phyloP scores from a whole-genome alignment of 2,113 vertebrate genomes.

The Oreochromis aureus region DNA sequence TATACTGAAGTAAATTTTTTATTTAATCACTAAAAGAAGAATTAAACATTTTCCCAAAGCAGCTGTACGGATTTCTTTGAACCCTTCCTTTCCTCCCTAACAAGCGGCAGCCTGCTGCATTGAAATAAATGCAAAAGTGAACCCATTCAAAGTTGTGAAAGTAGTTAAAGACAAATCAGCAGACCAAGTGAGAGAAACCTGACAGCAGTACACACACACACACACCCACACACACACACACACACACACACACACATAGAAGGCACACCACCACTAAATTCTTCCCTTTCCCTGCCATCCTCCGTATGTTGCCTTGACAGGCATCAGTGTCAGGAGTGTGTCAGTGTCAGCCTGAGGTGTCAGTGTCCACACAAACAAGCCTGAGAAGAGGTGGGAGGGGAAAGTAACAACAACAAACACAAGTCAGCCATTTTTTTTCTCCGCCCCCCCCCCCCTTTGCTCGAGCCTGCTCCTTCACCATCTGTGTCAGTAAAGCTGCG shows the following conservation, averaged over 20 bases:
- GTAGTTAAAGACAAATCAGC: constrained; percentile 44
- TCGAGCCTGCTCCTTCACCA: constrained; percentile 56
- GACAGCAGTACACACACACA: constrained; percentile 46
- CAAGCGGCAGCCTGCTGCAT: not conserved
- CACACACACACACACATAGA: not conserved
- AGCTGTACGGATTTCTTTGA: not conserved
- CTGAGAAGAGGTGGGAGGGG: constrained; percentile 42
- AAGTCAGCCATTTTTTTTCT: constrained; percentile 60
- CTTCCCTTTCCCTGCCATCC: constrained; percentile 37
- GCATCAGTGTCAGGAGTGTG: constrained; percentile 67
- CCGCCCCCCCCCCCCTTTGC: not conserved
- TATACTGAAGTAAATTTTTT: not conserved
- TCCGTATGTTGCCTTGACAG: constrained; percentile 66
- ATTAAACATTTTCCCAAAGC: constrained; percentile 18
- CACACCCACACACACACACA: constrained; percentile 21
- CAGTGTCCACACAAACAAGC: constrained; percentile 74
- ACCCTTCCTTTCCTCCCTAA: not conserved
- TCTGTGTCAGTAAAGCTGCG: constrained; percentile 73
- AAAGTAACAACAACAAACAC: constrained; percentile 64
- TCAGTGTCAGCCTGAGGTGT: constrained; percentile 69
- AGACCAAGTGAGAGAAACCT: constrained; percentile 49
- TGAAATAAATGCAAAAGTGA: constrained; percentile 27
- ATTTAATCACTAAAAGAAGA: not conserved
- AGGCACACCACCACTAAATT: constrained; percentile 19
- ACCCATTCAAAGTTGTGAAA: constrained; percentile 43